Evolutionary conservation across 2,888 invertebrate species (phyloP).

Genomic region (Coremacera marginata): DNA sequence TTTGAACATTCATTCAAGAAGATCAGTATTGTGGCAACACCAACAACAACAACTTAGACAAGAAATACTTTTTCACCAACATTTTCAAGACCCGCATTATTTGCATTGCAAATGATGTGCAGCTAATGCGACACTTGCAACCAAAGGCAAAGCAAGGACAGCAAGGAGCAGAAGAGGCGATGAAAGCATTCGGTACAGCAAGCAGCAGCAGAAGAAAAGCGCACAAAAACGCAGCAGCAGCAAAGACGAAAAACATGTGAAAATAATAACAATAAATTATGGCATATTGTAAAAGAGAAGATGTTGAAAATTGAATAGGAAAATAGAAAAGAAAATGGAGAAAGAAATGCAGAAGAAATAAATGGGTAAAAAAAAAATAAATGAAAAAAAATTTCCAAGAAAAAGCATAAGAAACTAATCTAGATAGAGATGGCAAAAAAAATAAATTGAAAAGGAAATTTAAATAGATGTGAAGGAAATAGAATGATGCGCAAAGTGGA

Average conservation of each 20-base stretch:
- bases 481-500: neutral
- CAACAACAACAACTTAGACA: no score
- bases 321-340: neutral
- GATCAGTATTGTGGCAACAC: no score
- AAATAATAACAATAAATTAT: neutral
- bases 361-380: neutral
- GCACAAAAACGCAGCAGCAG: neutral
- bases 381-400: neutral
- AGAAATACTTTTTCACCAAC: neutral
- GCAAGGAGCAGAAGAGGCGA: neutral
- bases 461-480: neutral
- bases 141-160: neutral
- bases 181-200: no score
- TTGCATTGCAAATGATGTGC: conserved; percentile 31
- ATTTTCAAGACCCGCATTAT: conserved; percentile 16
- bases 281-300: neutral
- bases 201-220: neutral
- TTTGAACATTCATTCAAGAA: no score
- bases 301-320: neutral
- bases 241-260: neutral
- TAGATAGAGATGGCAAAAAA: neutral
- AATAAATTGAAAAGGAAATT: neutral
- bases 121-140: conserved; percentile 31
- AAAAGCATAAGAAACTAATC: no score
- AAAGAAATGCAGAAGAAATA: no score